Evolutionary conservation across 2,797 vertebrate species (phyloP), one percentile per base, ranked within the genome.

Genomic region (Hyperoplus lanceolatus): DNA sequence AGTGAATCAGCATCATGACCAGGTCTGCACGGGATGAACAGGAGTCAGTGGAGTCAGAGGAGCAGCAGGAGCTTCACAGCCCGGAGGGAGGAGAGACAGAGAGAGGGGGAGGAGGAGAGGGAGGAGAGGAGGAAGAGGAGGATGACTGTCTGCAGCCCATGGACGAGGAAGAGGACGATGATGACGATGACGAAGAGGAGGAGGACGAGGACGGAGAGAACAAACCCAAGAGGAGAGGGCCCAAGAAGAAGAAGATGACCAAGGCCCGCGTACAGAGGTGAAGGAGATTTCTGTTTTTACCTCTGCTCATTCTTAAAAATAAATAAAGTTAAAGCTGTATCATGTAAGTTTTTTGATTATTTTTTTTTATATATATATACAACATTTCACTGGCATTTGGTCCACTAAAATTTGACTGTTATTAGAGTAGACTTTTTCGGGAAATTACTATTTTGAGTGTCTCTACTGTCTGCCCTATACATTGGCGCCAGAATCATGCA

Each of bases 211-310:
- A 97, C 5, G 91, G 92, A 0, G 92, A 93, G 57, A 91, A 86
- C 84, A 99, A 98, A 86, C 98, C 98, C 76, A 99, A 99, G 87
- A 94, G 97, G 60, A 95, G 98, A 11, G 98, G 98, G 13, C 98
- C 98, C 9, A 99, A 99, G 87, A 99, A 99, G 95, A 99, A 99
- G 94, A 99, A 99, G 90, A 99, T 99, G 98, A 99, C 98, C 5
- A 99, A 99, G 93, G 98, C 98, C 0, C 96, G 98, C 1, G 8
- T 98, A 81, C 98, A 99, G 90, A 95, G 98, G 93, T 94, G 48
- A 80, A 18, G 21, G 5, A 43, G n/a, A 60, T 8, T 60, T 41
- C 7, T 43, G 4, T 8, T 41, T 71, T 62, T 36, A 38, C 38
- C 64, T 6, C 1, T 29, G 11, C 56, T 13, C 42, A 46, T 51